Evolutionary conservation across 1,140 invertebrate species (phyloP).

Genomic region (Atopsyche davidsoni): DNA sequence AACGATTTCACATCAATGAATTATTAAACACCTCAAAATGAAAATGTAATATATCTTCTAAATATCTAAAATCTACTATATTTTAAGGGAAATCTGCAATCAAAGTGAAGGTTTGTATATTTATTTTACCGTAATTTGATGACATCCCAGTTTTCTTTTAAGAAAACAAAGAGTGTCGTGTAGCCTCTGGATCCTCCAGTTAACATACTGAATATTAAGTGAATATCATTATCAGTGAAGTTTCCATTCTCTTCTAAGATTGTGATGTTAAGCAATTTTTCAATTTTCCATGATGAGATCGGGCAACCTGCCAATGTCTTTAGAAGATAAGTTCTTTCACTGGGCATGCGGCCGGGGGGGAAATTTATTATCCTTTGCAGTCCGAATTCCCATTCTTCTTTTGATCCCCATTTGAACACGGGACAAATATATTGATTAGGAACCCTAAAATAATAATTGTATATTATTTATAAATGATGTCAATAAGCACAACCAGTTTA

Average conservation of each 20-base stretch:
- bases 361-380: slow-evolving; percentile 67
- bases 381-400: slow-evolving; percentile 73
- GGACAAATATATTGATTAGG: slow-evolving; percentile 67
- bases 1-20: too few species aligned
- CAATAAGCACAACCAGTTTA: too few species aligned
- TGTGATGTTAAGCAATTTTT: slow-evolving; percentile 60
- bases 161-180: slow-evolving; percentile 61
- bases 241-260: slow-evolving; percentile 59
- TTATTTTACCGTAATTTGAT: slow-evolving; percentile 54
- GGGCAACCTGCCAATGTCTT: slow-evolving; percentile 72
- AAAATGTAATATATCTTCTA: too few species aligned
- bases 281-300: slow-evolving; percentile 58
- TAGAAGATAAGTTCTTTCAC: slow-evolving; percentile 66
- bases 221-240: slow-evolving; percentile 66
- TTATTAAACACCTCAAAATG: too few species aligned
- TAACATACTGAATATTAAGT: slow-evolving; percentile 65
- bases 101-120: background rate
- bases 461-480: background rate
- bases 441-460: slow-evolving; percentile 47
- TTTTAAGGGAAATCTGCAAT: slow-evolving; percentile 6
- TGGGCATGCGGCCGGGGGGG: slow-evolving; percentile 57
- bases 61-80: too few species aligned
- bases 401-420: slow-evolving; percentile 69
- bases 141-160: slow-evolving; percentile 58
- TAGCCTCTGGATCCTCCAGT: slow-evolving; percentile 60